A percentile compares a stretch with the other conserved stretches of the same genome.
Conservation (phyloP, 2,888 invertebrate genomes). For the Ophraella communa region DNA sequence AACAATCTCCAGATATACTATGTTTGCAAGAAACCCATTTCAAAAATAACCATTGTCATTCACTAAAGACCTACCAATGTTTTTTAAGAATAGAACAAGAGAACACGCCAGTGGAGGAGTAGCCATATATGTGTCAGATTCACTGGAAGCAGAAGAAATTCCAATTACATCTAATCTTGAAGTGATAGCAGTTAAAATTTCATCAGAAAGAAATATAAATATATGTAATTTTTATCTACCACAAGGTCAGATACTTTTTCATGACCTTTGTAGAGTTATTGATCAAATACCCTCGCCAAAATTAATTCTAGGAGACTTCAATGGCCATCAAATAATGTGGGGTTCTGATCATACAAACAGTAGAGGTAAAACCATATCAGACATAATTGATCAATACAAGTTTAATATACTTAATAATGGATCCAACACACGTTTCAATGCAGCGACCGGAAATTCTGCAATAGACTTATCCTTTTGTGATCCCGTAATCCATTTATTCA, state of each 20-base stretch:
- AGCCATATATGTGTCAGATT: not conserved
- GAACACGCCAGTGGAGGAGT: too few species aligned
- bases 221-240: not conserved
- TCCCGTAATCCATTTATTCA: not conserved
- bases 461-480: not conserved
- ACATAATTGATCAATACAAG: not conserved
- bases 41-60: not conserved
- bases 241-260: not conserved
- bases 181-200: not conserved
- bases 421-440: not conserved
- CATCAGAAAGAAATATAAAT: too few species aligned
- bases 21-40: not conserved
- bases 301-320: not conserved
- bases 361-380: not conserved
- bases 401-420: too few species aligned
- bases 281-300: not conserved
- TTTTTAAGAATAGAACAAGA: too few species aligned
- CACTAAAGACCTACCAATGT: too few species aligned
- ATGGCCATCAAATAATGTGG: too few species aligned
- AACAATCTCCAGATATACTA: not conserved
- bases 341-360: not conserved
- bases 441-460: not conserved
- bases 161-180: not conserved
- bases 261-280: not conserved
- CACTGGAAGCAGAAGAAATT: not conserved